Evolutionary conservation across 2,888 invertebrate species (phyloP).

Genomic region (Cheilosia pagana): DNA sequence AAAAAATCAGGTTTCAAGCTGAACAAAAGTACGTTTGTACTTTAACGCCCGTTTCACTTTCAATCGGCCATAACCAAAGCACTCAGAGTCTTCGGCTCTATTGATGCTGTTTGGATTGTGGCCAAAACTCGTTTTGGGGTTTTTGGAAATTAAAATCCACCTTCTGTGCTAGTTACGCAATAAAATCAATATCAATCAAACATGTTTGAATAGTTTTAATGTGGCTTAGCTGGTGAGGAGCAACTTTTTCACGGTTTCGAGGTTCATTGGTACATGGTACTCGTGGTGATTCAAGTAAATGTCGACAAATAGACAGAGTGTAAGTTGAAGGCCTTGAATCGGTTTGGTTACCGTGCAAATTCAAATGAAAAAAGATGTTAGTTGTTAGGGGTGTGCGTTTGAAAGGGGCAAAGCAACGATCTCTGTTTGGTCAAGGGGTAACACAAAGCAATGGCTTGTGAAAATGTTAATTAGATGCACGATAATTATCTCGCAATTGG

Average conservation of each 20-base stretch:
- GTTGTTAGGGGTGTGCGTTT: not conserved
- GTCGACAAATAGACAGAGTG: conserved; percentile 23
- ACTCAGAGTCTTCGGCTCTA: not conserved
- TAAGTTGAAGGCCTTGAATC: conserved; percentile 58
- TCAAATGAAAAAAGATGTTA: not conserved
- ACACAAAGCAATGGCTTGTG: not conserved
- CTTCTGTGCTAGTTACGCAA: conserved; percentile 37
- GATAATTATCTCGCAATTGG: conserved; percentile 42
- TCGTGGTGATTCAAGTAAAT: not conserved
- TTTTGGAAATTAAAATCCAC: conserved; percentile 21
- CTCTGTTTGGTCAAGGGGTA: conserved; percentile 23
- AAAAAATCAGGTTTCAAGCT: conserved; percentile 18
- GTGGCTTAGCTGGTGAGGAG: not conserved
- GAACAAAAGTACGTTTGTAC: conserved; percentile 4
- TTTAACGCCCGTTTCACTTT: conserved; percentile 3
- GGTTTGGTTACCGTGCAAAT: conserved; percentile 11
- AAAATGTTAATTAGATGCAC: conserved; percentile 25
- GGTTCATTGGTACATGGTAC: conserved; percentile 37
- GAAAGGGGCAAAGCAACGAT: conserved; percentile 15
- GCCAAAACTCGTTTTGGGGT: conserved; percentile 27
- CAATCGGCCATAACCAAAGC: conserved; percentile 1
- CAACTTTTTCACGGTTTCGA: conserved; percentile 41
- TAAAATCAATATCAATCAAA: conserved; percentile 20
- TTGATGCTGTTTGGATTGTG: conserved; percentile 23
- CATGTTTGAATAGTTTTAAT: conserved; percentile 3